Conservation (phyloP, 2,113 vertebrate genomes). For the Gila orcuttii region DNA sequence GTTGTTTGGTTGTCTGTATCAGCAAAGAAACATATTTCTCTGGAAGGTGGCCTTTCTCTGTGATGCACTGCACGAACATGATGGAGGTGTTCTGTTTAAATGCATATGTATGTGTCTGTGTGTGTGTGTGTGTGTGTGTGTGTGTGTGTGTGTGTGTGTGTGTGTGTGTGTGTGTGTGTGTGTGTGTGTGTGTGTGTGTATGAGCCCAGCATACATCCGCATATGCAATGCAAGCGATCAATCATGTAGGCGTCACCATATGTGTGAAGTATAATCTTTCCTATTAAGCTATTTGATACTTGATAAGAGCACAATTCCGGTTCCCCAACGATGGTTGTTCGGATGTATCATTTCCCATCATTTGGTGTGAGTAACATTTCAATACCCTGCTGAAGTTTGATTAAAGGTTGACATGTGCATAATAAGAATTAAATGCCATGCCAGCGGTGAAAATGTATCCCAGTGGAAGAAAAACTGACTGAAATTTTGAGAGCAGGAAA, state of each 20-base stretch:
- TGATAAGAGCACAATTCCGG: constrained; percentile 1
- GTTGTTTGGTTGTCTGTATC: constrained; percentile 42
- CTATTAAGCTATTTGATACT: constrained; percentile 21
- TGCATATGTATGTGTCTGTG: too few species aligned
- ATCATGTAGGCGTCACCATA: not conserved
- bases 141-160: constrained; percentile 25
- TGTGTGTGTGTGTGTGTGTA: not conserved
- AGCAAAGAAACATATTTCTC: constrained; percentile 38
- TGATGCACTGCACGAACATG: constrained; percentile 17
- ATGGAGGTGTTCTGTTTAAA: constrained; percentile 37
- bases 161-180: constrained; percentile 4
- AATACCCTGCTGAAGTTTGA: constrained; percentile 40
- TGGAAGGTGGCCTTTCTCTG: constrained; percentile 24
- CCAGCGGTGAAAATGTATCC: constrained; percentile 30
- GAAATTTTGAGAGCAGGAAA: not conserved
- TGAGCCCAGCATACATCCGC: not conserved
- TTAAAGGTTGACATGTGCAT: constrained; percentile 36
- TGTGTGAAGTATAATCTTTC: constrained; percentile 16
- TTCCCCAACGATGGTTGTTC: not conserved
- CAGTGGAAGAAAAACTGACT: constrained; percentile 1
- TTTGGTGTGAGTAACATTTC: constrained; percentile 25
- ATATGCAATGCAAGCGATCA: not conserved
- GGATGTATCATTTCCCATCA: constrained; percentile 18
- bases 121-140: constrained; percentile 7
- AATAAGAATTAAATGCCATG: constrained; percentile 48